phyloP scores from a whole-genome alignment of 1,140 invertebrate genomes.

The Meloidogyne hapla region DNA sequence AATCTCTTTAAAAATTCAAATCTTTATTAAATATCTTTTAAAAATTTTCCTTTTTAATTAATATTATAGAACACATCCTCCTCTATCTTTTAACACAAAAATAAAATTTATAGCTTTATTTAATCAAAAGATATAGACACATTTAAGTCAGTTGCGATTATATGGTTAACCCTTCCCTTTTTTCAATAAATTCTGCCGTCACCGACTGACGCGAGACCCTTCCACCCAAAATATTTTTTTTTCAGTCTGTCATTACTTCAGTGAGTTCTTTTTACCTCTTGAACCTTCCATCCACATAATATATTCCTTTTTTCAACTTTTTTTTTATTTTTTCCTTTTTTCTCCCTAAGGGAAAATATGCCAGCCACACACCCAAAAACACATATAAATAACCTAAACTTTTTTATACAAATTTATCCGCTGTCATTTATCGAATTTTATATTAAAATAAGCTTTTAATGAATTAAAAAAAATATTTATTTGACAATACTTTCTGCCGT shows the following conservation, averaged over 20 bases:
- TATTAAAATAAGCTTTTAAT: no score
- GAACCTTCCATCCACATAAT: background rate
- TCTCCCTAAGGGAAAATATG: background rate
- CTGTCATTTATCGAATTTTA: no score
- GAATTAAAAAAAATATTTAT: background rate
- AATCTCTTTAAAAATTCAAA: background rate
- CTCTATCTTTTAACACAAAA: background rate
- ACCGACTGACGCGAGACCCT: background rate
- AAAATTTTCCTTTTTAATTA: background rate
- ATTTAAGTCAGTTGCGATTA: background rate
- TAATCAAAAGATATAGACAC: background rate
- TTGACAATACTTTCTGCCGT: background rate
- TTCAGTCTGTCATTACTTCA: background rate
- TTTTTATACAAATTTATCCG: background rate
- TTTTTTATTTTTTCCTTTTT: background rate
- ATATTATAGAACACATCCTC: background rate
- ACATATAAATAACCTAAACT: background rate
- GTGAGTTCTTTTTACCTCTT: background rate
- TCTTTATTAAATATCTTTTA: background rate
- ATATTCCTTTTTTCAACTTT: slow-evolving; percentile 3
- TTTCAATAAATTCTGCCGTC: background rate
- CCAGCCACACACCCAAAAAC: background rate
- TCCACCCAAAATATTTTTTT: background rate
- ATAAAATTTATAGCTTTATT: background rate
- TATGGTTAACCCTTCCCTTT: background rate